These are phyloP conservation scores for Danio choprae DNA, from an alignment of 2,797 vertebrate genomes.

Conservation along the genomic window DNA sequence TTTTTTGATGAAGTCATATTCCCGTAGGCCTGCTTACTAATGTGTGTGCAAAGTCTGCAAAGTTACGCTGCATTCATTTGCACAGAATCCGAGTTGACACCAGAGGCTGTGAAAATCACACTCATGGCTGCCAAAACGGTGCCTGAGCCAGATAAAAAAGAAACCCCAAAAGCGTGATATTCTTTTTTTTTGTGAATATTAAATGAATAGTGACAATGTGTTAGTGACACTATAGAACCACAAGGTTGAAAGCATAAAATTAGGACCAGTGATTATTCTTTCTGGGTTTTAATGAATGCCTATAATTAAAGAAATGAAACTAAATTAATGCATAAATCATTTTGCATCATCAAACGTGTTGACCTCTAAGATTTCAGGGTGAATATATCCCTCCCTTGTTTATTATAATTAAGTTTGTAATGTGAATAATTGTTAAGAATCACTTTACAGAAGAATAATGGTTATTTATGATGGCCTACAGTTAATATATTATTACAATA, in stretches of 20 bases:
- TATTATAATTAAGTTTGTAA: too few species aligned
- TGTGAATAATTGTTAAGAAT: too few species aligned
- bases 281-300: constrained; percentile 17
- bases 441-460: not conserved
- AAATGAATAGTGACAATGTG: constrained; percentile 5
- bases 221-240: constrained; percentile 5
- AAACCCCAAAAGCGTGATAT: constrained; percentile 33
- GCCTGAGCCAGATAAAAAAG: constrained; percentile 36
- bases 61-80: constrained; percentile 68
- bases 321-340: not conserved
- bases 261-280: not conserved
- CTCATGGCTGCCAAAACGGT: constrained; percentile 35
- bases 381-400: not conserved
- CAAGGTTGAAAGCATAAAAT: not conserved
- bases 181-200: constrained; percentile 15
- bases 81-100: constrained; percentile 65
- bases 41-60: constrained; percentile 51
- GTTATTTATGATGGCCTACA: not conserved
- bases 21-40: constrained; percentile 26
- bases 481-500: too few species aligned
- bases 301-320: not conserved
- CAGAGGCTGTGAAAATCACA: constrained; percentile 57
- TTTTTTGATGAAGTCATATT: constrained; percentile 35
- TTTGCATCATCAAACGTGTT: not conserved
- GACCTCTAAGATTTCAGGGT: not conserved